Percentiles rank a stretch among this genome's conserved stretches.
Conservation (phyloP, 2,113 vertebrate genomes). For the Spilogale gracilis region DNA sequence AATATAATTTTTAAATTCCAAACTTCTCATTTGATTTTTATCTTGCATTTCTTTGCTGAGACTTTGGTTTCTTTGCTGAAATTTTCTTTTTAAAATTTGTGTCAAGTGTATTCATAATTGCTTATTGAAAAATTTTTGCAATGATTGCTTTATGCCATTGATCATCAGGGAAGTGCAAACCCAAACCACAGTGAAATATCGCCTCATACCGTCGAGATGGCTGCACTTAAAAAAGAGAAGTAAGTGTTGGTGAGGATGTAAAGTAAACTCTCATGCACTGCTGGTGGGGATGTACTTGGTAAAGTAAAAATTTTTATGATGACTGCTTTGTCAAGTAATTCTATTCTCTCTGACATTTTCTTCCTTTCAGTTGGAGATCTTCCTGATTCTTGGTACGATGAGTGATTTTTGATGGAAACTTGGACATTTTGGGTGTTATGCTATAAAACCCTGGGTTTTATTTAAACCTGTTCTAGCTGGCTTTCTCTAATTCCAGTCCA, state of each 20-base stretch:
- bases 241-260: background rate
- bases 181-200: background rate
- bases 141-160: background rate
- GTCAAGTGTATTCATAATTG: background rate
- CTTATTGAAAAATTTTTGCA: background rate
- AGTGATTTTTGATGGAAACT: background rate
- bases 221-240: background rate
- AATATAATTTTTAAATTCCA: background rate
- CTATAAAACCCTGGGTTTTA: background rate
- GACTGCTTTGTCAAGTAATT: background rate
- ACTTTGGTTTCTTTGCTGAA: background rate
- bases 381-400: background rate
- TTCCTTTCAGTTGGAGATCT: background rate
- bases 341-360: background rate
- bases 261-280: background rate
- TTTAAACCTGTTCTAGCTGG: background rate
- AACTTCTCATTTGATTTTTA: background rate
- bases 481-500: background rate
- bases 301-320: background rate
- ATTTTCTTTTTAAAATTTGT: background rate
- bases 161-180: background rate
- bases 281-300: background rate
- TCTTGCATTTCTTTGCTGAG: background rate
- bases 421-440: background rate
- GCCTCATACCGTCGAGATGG: background rate